phyloP scores from a whole-genome alignment of 2,113 vertebrate genomes.

The Sander vitreus region DNA sequence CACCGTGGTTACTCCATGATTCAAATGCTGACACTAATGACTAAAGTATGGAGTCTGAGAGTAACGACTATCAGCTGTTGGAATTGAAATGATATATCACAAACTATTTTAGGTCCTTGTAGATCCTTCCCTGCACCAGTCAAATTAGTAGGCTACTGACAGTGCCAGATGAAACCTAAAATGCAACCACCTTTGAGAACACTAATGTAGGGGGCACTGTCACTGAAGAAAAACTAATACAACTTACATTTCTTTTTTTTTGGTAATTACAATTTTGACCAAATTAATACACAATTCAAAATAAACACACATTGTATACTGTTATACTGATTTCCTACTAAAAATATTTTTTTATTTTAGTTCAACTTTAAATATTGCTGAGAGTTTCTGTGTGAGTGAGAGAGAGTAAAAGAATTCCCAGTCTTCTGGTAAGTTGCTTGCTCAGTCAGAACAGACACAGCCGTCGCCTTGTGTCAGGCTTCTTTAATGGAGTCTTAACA shows the following conservation, averaged over 20 bases:
- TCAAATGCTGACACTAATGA: too few relatives aligned
- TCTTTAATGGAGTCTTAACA: conserved; percentile 80
- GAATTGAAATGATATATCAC: too few relatives aligned
- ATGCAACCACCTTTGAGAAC: background rate
- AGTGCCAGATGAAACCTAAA: background rate
- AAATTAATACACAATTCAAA: background rate
- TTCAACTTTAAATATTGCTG: conserved; percentile 1
- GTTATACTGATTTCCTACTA: background rate
- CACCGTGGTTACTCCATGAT: too few relatives aligned
- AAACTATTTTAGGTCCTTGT: too few relatives aligned
- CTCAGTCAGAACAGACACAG: conserved; percentile 76
- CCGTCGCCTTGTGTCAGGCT: conserved; percentile 68
- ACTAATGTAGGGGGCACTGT: background rate
- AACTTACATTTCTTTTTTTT: background rate
- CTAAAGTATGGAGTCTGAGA: too few relatives aligned
- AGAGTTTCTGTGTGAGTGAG: background rate
- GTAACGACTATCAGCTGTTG: too few relatives aligned
- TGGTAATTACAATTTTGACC: background rate
- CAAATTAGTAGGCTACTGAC: too few relatives aligned
- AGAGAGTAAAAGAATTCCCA: conserved; percentile 22
- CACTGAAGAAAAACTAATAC: background rate
- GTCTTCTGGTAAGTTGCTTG: conserved; percentile 58
- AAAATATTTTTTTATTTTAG: background rate
- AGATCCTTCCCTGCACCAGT: too few relatives aligned
- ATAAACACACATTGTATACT: background rate